Evolutionary conservation across 2,797 vertebrate species (phyloP), one percentile per base, ranked within the genome.

Genomic region (Spondyliosoma cantharus): DNA sequence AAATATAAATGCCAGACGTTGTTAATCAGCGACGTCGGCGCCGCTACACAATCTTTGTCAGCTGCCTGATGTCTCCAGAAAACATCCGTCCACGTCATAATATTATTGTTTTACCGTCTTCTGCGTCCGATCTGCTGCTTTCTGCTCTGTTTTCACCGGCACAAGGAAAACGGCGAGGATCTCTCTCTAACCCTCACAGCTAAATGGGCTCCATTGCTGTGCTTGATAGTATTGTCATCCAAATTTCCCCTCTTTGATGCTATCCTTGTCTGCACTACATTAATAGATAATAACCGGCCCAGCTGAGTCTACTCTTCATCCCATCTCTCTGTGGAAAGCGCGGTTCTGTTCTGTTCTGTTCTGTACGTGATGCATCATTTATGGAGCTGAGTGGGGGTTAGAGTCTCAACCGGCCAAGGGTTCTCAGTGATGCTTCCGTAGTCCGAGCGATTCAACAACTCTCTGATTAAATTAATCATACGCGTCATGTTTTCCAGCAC

Each of bases 161-260:
- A 11, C 37, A 11, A 37, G 37, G 11, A 37, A 9, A 37, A 9
- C 8, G 11, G 37, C 37, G 37, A 37, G 37, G 37, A 37, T 9
- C 37, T 37, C 37, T 37, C 9, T n/a, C n/a, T n/a, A n/a, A n/a
- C n/a, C n/a, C n/a, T 43, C 3, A 45, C 24, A 73, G 48, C 46
- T 78, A 8, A 46, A 71, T 46, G 25, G 71, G 58, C 56, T 79
- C 9, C 45, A 52, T 42, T 59, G 12, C 42, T 48, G 8, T 58
- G 7, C 29, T 64, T 49, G 3, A 71, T 60, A 27, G 11, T 71
- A 20, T 19, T 48, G 52, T 63, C 46, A 75, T 72, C 52, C 25
- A 65, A 27, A 59, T 50, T 71, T 9, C 14, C 57, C 50, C n/a
- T 76, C 63, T 80, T 71, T 78, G 56, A 72, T 60, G 63, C 73